These are phyloP conservation scores for Trichomalopsis sarcophagae DNA, from an alignment of 1,140 invertebrate genomes.

Conservation along the genomic window DNA sequence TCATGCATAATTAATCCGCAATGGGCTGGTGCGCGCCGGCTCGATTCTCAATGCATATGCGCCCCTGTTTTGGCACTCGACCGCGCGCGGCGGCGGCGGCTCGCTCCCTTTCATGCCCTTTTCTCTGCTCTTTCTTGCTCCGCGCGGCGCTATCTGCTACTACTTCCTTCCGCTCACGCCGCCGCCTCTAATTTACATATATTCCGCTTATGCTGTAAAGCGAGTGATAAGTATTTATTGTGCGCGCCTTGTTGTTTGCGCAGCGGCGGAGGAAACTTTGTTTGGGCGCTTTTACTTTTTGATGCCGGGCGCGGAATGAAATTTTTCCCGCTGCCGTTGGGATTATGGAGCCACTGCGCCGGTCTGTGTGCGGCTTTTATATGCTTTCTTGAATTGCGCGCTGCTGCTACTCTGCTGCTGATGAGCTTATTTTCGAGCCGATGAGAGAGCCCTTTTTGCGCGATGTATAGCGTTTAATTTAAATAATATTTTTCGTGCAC, in stretches of 20 bases:
- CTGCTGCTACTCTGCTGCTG: no score
- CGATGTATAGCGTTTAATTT: no score
- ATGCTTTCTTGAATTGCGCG: neutral
- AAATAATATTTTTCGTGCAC: no score
- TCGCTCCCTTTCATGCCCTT: constrained; percentile 5
- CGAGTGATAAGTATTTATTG: constrained; percentile 35
- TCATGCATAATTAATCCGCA: constrained; percentile 46
- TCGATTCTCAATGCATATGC: constrained; percentile 42
- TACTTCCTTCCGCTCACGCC: constrained; percentile 30
- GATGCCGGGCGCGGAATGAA: neutral
- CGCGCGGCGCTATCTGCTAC: neutral
- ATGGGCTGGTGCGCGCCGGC: neutral
- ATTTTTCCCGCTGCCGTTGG: neutral
- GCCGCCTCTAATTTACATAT: constrained; percentile 31
- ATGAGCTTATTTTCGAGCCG: neutral
- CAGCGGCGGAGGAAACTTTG: neutral
- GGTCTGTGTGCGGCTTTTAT: no score
- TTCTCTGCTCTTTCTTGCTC: constrained; percentile 19
- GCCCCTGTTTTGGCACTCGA: constrained; percentile 32
- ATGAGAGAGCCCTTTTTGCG: no score
- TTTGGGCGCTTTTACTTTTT: constrained; percentile 6
- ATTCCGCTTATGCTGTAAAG: neutral
- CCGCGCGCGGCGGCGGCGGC: no score
- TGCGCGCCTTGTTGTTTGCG: neutral
- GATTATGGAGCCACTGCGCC: neutral